Percentiles rank a stretch among this genome's conserved stretches.
phyloP scores from a whole-genome alignment of 2,888 invertebrate species.

The Mythimna ferrago region DNA sequence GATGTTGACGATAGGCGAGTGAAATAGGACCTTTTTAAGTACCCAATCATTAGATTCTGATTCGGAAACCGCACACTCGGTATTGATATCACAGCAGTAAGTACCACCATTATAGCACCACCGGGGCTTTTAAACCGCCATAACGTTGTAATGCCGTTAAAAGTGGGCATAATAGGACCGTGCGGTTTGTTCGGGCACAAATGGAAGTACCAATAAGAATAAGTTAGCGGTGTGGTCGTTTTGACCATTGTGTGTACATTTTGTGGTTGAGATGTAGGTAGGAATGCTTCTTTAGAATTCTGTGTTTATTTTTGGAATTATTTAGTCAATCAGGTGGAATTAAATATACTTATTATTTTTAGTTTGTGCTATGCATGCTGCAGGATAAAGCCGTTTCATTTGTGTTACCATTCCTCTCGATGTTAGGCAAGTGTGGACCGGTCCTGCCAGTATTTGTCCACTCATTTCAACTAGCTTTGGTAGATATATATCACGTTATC shows the following conservation, averaged over 20 bases:
- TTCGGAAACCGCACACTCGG: constrained; percentile 36
- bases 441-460: not conserved
- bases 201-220: constrained; percentile 55
- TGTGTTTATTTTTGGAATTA: not conserved
- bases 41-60: constrained; percentile 23
- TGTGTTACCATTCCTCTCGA: not conserved
- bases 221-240: constrained; percentile 56
- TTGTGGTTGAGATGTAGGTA: constrained; percentile 42
- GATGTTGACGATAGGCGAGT: too few species aligned
- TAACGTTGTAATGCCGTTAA: constrained; percentile 59
- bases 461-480: too few species aligned
- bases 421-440: not conserved
- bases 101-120: constrained; percentile 42
- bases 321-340: not conserved
- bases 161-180: constrained; percentile 51
- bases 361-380: too few species aligned
- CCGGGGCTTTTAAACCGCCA: constrained; percentile 51
- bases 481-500: too few species aligned
- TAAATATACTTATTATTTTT: not conserved
- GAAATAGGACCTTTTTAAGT: not conserved
- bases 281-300: not conserved
- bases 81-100: constrained; percentile 54
- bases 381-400: not conserved
- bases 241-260: constrained; percentile 43
- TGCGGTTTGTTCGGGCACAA: constrained; percentile 57